Evolutionary conservation across 2,888 invertebrate species (phyloP).

Genomic region (Aphodius sticticus): DNA sequence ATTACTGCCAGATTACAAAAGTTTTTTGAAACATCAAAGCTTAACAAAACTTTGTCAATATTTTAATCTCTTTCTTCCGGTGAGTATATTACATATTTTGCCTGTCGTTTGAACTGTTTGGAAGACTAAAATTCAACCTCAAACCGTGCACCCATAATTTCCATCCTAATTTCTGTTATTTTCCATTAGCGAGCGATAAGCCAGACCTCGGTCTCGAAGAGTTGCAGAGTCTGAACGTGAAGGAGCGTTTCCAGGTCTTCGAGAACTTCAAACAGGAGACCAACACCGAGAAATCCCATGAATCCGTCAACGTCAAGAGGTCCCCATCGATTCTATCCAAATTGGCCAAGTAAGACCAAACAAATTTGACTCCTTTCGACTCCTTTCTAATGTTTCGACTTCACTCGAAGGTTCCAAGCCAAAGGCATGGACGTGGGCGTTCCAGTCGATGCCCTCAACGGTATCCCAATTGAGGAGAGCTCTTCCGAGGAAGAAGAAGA

Average conservation of each 20-base stretch:
- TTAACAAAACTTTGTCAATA: no score
- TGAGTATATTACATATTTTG: no score
- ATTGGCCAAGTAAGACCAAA: slow-evolving; percentile 73
- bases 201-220: slow-evolving; percentile 86
- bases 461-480: slow-evolving; percentile 75
- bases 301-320: slow-evolving; percentile 67
- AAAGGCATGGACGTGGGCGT: slow-evolving; percentile 85
- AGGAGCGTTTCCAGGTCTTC: slow-evolving; percentile 86
- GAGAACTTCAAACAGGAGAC: slow-evolving; percentile 66
- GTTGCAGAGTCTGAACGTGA: slow-evolving; percentile 81
- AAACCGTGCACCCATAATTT: no score
- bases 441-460: slow-evolving; percentile 78
- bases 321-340: slow-evolving; percentile 82
- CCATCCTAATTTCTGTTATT: slow-evolving; percentile 6
- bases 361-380: neutral
- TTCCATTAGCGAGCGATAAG: slow-evolving; percentile 78
- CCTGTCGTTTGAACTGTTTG: neutral
- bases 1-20: no score
- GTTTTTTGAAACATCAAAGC: no score
- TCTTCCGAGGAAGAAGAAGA: slow-evolving; percentile 75
- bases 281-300: slow-evolving; percentile 60
- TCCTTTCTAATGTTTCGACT: neutral
- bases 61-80: no score
- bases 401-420: slow-evolving; percentile 71
- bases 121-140: neutral